Evolutionary conservation across 2,888 invertebrate species (phyloP), one percentile per base, ranked within the genome.

Genomic region (Pomacea canaliculata): DNA sequence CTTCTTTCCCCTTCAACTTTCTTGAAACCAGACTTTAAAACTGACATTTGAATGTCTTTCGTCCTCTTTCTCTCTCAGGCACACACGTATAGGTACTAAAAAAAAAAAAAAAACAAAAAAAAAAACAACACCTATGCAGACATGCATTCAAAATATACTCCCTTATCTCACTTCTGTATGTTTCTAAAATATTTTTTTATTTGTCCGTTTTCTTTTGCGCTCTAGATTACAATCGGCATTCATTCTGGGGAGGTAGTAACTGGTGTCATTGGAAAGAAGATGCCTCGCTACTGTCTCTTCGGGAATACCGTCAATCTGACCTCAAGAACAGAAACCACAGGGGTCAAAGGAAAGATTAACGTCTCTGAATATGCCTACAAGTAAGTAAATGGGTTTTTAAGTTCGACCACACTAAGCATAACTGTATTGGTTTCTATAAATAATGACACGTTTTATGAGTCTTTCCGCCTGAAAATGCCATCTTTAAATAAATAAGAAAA

Each of bases 281-380:
- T 90, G 85, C 90, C 89, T 0, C 81, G 88, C 51, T 90, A 89
- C 80, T 89, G 88, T 81, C 81, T 90, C 78, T 90, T 90, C 79
- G 90, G 90, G 18, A 89, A 88, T 82, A 88, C 89, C 0, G 90
- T 90, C n/a, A 89, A 89, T 79, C 77, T 89, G 27, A 89, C 89
- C 63, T 88, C 88, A 71, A 79, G 90, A 23, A 89, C 89, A 23
- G 90, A 90, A 80, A 89, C 88, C 18, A 89, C 87, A 0, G 89
- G 89, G 1, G 82, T 84, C n/a, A 85, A 87, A 48, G 88, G 88
- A 18, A 81, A 81, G 65, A 87, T 90, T 69, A 89, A 90, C 82
- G 86, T 89, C 16, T 89, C 89, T 5, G 85, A 89, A 46, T 82
- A 83, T 71, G 88, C 88, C 10, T 87, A 88, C 80, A 85, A 79